Base-by-base conservation (phyloP, 2,888 invertebrate genomes). In the Melolontha melolontha region DNA sequence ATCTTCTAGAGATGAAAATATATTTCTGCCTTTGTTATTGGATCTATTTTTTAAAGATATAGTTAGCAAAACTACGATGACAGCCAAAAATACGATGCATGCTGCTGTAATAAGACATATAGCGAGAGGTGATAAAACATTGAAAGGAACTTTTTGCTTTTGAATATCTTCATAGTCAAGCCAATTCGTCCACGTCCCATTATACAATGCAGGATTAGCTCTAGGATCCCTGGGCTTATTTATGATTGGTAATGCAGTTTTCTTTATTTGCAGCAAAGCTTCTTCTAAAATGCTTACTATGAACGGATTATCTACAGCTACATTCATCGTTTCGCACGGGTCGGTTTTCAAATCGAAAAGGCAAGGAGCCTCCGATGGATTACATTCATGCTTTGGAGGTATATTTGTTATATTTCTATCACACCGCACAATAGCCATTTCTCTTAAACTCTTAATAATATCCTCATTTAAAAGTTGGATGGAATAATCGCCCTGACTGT, bases 131-230 rank as follows among this genome's bases (percentile, higher is more conserved):
- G 82, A 79, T 34, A 81, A 67, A 2, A 70, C 57, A 63, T 78
- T 75, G 34, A 75, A 70, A 5, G 69, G 14, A 2, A 79, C 69
- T 66, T 77, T 79, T 55, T 75, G 66, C 57, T 65, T 64, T 12
- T 50, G 49, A 6, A 69, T 64, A 29, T 69, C 69, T 42, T 64
- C 81, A 84, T 86, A 87, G 73, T 89, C 88, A 74, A 82, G 79
- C 90, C 89, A 90, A 72, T 82, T 84, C 1, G 84, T 83, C 90
- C 90, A 90, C 0, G 86, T 85, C 59, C 85, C 83, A 62, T 87
- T 85, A 83, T 87, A 88, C 5, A 81, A 73, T 0, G 74, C 74
- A 0, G 90, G 89, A 80, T 89, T 83, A 0, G 86, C 85, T 1
- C 80, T 80, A 0, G 82, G 79, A 71, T 86, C 85, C 0, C 79